Conservation (phyloP, 1,140 invertebrate genomes). For the Aricia agestis region DNA sequence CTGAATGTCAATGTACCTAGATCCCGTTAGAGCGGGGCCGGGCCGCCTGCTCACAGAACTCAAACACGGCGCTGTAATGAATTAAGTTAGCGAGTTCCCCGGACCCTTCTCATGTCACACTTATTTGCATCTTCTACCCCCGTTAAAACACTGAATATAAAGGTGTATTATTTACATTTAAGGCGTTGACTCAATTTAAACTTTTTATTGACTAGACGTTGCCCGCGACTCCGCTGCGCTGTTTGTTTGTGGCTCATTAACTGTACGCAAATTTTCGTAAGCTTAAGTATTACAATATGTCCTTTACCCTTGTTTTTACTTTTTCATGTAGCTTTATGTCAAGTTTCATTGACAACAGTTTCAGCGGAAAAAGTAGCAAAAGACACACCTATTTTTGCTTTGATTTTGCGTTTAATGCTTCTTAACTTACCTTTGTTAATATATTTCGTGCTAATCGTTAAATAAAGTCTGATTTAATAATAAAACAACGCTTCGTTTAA, state of each 20-base stretch:
- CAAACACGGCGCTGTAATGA: conserved; percentile 65
- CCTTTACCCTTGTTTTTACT: too few species aligned
- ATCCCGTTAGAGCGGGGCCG: conserved; percentile 30
- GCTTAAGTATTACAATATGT: too few species aligned
- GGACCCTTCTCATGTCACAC: conserved; percentile 47
- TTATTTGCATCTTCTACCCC: conserved; percentile 38
- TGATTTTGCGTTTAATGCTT: too few species aligned
- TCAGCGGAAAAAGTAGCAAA: too few species aligned
- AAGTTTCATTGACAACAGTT: too few species aligned
- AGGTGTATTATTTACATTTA: conserved; percentile 10
- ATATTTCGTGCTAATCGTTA: too few species aligned
- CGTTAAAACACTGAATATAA: conserved; percentile 20
- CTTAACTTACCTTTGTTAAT: too few species aligned
- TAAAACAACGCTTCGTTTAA: background rate
- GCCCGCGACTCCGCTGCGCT: too few species aligned
- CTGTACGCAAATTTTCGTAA: background rate
- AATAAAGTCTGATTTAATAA: background rate
- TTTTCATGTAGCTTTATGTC: too few species aligned
- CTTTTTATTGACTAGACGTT: background rate
- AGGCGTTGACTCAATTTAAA: conserved; percentile 1
- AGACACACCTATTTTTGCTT: too few species aligned
- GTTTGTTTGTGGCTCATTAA: too few species aligned
- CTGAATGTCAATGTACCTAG: conserved; percentile 15
- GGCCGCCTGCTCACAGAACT: conserved; percentile 47
- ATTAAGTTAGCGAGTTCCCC: conserved; percentile 58